These are phyloP conservation scores for Ladona fulva DNA, from an alignment of 1,140 invertebrate genomes.

Conservation along the genomic window DNA sequence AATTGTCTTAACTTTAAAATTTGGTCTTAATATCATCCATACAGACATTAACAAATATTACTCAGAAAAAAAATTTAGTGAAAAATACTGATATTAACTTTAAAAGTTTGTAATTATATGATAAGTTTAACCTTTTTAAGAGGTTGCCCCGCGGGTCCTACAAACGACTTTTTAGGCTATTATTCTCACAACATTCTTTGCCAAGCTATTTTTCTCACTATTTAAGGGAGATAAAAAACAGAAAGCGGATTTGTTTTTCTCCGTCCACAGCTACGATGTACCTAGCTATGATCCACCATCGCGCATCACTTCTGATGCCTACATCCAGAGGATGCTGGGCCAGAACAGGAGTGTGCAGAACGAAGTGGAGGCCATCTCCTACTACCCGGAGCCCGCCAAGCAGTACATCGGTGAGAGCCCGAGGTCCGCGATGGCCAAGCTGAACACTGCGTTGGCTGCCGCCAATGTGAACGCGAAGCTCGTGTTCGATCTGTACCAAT, in stretches of 20 bases:
- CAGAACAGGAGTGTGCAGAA: slow-evolving; percentile 46
- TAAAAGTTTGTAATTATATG: no score
- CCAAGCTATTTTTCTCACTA: no score
- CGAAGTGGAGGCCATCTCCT: slow-evolving; percentile 46
- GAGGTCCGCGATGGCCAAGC: not conserved
- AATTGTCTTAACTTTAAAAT: no score
- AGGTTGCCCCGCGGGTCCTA: no score
- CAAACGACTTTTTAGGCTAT: no score
- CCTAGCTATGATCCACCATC: slow-evolving; percentile 18
- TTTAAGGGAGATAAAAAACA: no score
- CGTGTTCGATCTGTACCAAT: not conserved
- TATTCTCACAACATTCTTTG: no score
- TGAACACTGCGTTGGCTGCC: not conserved
- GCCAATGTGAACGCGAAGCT: not conserved
- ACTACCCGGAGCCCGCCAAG: slow-evolving; percentile 52
- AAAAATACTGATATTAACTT: no score
- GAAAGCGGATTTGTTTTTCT: not conserved
- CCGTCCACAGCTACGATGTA: slow-evolving; percentile 34
- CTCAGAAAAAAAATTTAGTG: no score
- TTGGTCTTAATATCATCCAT: no score
- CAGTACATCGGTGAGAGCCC: slow-evolving; percentile 48
- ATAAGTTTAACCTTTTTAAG: no score
- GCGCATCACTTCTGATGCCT: slow-evolving; percentile 48
- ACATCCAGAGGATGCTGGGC: slow-evolving; percentile 46
- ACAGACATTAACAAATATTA: no score